Evolutionary conservation across 2,888 invertebrate species (phyloP).

Genomic region (Suillia variegata): DNA sequence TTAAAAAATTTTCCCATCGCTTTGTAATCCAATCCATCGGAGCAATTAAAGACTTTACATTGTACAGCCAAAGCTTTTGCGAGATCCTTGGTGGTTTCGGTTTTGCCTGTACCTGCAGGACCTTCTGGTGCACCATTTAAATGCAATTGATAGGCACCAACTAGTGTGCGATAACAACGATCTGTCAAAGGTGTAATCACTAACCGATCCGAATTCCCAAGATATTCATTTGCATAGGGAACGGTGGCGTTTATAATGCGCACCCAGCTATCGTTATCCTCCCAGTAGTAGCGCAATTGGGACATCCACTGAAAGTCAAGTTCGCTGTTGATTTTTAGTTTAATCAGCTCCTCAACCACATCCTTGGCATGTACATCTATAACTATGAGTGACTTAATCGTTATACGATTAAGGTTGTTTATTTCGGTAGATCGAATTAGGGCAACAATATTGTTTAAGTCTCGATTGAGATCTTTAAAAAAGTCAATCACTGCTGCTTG

Average conservation of each 20-base stretch:
- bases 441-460: conserved; percentile 65
- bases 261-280: conserved; percentile 64
- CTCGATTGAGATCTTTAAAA: conserved; percentile 60
- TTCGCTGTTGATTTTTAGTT: conserved; percentile 63
- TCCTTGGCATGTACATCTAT: conserved; percentile 76
- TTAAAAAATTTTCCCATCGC: conserved; percentile 77
- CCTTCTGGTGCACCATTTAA: conserved; percentile 73
- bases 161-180: conserved; percentile 72
- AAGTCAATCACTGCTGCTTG: conserved; percentile 61
- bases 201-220: conserved; percentile 71
- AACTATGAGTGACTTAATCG: conserved; percentile 71
- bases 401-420: conserved; percentile 67
- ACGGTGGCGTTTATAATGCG: conserved; percentile 72
- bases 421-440: conserved; percentile 67
- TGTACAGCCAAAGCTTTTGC: conserved; percentile 91
- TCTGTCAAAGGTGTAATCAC: conserved; percentile 68
- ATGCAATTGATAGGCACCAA: conserved; percentile 74
- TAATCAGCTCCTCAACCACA: conserved; percentile 66
- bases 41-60: conserved; percentile 77
- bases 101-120: conserved; percentile 88
- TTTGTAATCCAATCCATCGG: conserved; percentile 73
- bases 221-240: conserved; percentile 74
- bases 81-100: conserved; percentile 90
- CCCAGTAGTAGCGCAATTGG: conserved; percentile 75
- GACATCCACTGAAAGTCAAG: conserved; percentile 75